Evolutionary conservation across 2,113 vertebrate genomes (phyloP), one percentile per base, ranked within the genome.

Genomic region (Tragulus kanchil): DNA sequence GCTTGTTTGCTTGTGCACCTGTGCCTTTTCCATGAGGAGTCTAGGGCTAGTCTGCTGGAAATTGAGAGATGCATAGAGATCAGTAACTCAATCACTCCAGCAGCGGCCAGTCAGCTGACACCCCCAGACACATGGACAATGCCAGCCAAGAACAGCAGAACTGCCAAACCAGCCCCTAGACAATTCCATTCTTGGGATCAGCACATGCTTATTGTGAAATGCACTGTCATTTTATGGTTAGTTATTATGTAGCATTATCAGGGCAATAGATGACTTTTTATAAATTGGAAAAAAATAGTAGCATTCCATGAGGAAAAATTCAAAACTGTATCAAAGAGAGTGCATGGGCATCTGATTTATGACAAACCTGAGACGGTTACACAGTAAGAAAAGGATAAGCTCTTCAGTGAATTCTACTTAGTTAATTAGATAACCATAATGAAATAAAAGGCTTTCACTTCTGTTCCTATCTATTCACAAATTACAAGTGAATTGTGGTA

Each of bases 1-100:
- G 42, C 62, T 86, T 75, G 58, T 90, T 93, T 95, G 90, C 58
- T 91, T 61, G 75, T 86, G 84, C 73, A 81, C 73, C 90, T 93
- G 79, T 96, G 62, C 81, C 50, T 82, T 84, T 83, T 91, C 90
- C 85, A 61, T 61, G 90, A 85, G 54, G 89, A 86, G 59, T 4
- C 8, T 81, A 13, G n/a, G 58, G 31, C 62, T 84, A 79, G 45
- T 8, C 23, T 67, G 59, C 28, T 77, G 52, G 52, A 45, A 25
- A 58, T 4, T 8, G 58, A 82, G n/a, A 84, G 79, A 45, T 11
- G 19, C 31, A 12, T 25, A 67, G n/a, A 82, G 64, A 85, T 54
- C 48, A 73, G 65, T 45, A 65, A 73, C 13, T 9, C 79, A 58
- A 15, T 73, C 28, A 8, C 52, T 61, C 19, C 82, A 73, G 61